Percentiles rank a stretch among this genome's conserved stretches.
phyloP scores from a whole-genome alignment of 2,888 invertebrate genomes.

The Pinctada fucata region DNA sequence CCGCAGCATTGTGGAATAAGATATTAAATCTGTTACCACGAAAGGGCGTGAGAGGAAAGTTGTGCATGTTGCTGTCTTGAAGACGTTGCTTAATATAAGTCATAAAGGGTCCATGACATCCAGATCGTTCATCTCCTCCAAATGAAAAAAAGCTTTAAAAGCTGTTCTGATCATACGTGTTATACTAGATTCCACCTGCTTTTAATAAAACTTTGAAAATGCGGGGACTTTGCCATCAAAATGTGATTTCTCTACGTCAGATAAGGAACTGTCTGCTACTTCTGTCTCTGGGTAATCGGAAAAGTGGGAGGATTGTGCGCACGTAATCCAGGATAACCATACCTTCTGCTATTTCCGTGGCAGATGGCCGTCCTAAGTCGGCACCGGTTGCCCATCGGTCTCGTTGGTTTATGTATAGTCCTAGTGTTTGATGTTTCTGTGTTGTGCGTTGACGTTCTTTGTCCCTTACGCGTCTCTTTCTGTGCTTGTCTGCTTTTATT shows the following conservation, averaged over 20 bases:
- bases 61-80: constrained; percentile 15
- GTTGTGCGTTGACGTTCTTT: too few species aligned
- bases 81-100: constrained; percentile 27
- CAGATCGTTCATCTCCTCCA: constrained; percentile 30
- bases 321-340: too few species aligned
- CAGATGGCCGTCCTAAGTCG: too few species aligned
- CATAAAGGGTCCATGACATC: constrained; percentile 32
- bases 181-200: constrained; percentile 3
- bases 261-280: background rate
- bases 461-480: too few species aligned
- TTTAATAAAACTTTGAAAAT: background rate
- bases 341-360: too few species aligned
- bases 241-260: background rate
- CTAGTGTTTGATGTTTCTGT: too few species aligned
- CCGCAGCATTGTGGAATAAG: constrained; percentile 35
- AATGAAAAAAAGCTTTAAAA: constrained; percentile 9
- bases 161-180: constrained; percentile 11
- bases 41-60: constrained; percentile 30
- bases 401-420: too few species aligned
- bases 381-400: too few species aligned
- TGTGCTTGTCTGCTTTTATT: too few species aligned
- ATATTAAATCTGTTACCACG: constrained; percentile 37
- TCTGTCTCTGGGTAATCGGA: too few species aligned
- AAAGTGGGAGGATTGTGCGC: too few species aligned
- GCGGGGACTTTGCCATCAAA: constrained; percentile 6